Base-by-base conservation (phyloP, 2,888 invertebrate species). In the Conchocele bisecta region DNA sequence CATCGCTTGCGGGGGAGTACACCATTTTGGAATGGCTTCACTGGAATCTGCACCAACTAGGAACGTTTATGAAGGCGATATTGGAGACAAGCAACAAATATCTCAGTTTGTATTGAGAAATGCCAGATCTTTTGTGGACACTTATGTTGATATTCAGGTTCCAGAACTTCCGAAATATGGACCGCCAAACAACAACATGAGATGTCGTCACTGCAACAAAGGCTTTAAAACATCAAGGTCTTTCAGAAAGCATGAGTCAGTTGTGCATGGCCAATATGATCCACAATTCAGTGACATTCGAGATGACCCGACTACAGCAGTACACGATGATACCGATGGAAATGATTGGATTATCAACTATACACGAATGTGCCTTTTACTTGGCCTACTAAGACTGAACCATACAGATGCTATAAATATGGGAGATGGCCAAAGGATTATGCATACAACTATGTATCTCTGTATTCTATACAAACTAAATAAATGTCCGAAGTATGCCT, bases 401-500 rank as follows among this genome's bases (percentile, higher is more conserved):
- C 75, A 67, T 29, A 56, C 44, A 39, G 63, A 72, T 61, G 71
- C 75, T 5, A 75, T 72, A 48, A 20, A 17, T 20, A 60, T 68
- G 54, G 71, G 69, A 29, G 71, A 76, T 58, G 60, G 65, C 9
- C 35, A 64, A 13, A 48, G 68, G 22, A 72, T 72, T 15, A 60
- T 69, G 65, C n/a, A 35, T 20, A 35, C 59, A 11, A 61, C 61
- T 24, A 53, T 57, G 42, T 65, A 51, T 33, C 56, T 76, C 0
- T 63, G 31, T 24, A 35, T 69, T 24, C 50, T 57, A 4, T 69
- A 67, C 22, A 65, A 68, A 17, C 1, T n/a, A 22, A 50, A 46
- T 26, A 51, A 54, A 3, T 76, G 76, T 69, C 56, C 64, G 24
- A 76, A 72, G 35, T 76, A 76, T 61, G 76, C 71, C 1, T 68